Conservation (phyloP, 2,113 vertebrate genomes). For the Sigmodon hispidus region DNA sequence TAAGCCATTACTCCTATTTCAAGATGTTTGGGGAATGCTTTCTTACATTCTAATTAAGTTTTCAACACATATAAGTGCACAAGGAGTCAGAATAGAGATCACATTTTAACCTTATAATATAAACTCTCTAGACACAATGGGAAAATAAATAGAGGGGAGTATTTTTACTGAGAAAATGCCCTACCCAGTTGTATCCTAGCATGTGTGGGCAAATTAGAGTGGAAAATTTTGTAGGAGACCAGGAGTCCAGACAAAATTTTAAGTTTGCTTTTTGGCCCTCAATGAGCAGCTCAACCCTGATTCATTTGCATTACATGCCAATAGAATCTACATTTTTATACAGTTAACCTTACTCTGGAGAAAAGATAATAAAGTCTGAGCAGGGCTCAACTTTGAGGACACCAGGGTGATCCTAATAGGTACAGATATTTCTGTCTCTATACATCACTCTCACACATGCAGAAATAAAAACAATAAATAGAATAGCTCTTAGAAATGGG, state of each 20-base stretch:
- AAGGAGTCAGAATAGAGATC: conserved; percentile 19
- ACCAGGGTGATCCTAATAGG: accelerated
- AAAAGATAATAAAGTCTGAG: not conserved
- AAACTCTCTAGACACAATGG: not conserved
- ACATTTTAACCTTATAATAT: conserved; percentile 35
- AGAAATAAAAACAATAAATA: not conserved
- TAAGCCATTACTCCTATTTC: conserved; percentile 16
- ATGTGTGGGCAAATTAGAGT: not conserved
- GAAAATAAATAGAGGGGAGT: conserved; percentile 10
- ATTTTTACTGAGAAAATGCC: conserved; percentile 47
- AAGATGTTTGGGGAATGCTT: not conserved
- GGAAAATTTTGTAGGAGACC: not conserved
- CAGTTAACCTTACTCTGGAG: not conserved
- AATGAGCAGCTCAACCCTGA: not conserved
- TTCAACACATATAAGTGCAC: not conserved
- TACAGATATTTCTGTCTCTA: accelerated
- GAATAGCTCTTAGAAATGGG: not conserved
- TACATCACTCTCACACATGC: accelerated
- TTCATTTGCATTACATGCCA: not conserved
- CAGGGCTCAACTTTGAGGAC: no score
- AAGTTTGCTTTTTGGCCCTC: not conserved
- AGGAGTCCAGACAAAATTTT: not conserved
- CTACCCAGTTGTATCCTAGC: not conserved
- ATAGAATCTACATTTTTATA: not conserved
- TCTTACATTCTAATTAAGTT: conserved; percentile 23